Percentiles rank a stretch among this genome's conserved stretches.
These are phyloP conservation scores for Falcunculus frontatus DNA, from an alignment of 2,113 vertebrate genomes.

Conservation along the genomic window DNA sequence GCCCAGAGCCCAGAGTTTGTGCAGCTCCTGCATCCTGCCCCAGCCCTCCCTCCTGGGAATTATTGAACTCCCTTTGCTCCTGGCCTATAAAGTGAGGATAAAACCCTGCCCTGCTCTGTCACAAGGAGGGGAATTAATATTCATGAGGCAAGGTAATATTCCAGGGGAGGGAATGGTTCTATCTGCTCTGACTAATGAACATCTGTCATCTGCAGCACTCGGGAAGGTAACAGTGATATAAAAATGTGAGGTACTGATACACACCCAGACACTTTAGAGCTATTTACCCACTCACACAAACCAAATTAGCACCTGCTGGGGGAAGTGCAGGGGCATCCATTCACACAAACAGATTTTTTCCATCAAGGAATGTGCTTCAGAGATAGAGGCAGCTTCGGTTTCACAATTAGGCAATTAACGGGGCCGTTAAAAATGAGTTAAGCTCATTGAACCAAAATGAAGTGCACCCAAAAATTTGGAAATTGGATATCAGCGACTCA, in stretches of 20 bases:
- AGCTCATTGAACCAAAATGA: background rate
- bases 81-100: background rate
- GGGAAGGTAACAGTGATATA: background rate
- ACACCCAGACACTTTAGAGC: background rate
- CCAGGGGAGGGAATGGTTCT: background rate
- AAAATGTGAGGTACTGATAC: background rate
- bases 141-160: background rate
- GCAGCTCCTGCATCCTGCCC: background rate
- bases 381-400: background rate
- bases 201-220: background rate
- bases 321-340: background rate
- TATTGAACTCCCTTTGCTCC: background rate
- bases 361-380: background rate
- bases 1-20: background rate
- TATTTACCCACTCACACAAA: background rate
- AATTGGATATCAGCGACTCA: rapidly evolving
- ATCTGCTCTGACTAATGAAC: background rate
- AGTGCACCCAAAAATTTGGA: background rate
- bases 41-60: background rate
- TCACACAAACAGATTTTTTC: background rate
- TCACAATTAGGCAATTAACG: background rate
- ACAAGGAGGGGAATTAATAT: background rate
- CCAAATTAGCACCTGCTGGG: background rate
- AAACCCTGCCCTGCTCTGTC: background rate
- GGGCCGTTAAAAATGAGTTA: background rate